Conservation (phyloP, 1,140 invertebrate genomes). For the Kradibia gibbosae region DNA sequence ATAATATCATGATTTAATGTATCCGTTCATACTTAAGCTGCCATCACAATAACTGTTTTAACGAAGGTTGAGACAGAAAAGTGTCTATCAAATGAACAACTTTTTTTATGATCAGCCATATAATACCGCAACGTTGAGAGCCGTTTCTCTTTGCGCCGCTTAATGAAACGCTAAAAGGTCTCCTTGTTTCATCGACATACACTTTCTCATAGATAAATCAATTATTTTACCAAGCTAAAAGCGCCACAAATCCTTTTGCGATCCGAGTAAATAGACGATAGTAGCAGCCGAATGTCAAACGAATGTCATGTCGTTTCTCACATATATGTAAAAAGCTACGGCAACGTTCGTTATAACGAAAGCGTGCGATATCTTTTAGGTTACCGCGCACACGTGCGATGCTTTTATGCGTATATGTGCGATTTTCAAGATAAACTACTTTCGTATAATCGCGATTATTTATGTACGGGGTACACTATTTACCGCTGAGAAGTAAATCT, state of each 20-base stretch:
- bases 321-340: background rate
- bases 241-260: background rate
- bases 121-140: background rate
- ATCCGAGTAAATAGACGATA: background rate
- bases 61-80: background rate
- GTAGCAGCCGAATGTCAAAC: conserved; percentile 4
- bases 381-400: conserved; percentile 9
- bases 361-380: conserved; percentile 16
- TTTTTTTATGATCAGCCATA: background rate
- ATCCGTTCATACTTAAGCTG: background rate
- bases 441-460: background rate
- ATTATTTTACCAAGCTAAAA: background rate
- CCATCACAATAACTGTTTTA: background rate
- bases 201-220: conserved; percentile 22
- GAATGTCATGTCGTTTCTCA: background rate
- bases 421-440: conserved; percentile 6
- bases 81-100: background rate
- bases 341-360: background rate
- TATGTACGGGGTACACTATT: background rate
- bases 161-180: background rate
- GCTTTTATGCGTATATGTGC: background rate
- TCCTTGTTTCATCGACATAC: background rate
- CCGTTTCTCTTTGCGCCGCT: conserved; percentile 8
- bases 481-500: background rate
- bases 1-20: background rate